A percentile compares a stretch with the other conserved stretches of the same genome.
Evolutionary conservation across 2,888 invertebrate genomes (phyloP).

Genomic region (Hecatera dysodea): DNA sequence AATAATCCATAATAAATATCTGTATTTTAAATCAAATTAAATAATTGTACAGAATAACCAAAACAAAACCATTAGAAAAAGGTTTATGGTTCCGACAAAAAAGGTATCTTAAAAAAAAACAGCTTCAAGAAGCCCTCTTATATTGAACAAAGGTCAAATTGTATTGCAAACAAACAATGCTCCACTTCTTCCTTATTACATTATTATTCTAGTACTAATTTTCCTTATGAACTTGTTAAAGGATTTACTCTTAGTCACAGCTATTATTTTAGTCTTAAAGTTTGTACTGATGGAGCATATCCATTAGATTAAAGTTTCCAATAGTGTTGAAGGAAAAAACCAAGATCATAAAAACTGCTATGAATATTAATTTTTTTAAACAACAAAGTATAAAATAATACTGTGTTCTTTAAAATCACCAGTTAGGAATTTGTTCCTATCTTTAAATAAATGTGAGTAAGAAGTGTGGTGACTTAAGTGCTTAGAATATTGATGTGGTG

Average conservation of each 20-base stretch:
- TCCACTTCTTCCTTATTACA: constrained; percentile 55
- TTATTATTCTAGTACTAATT: constrained; percentile 53
- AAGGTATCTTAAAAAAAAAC: background rate
- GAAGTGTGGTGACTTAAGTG: background rate
- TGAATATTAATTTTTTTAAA: background rate
- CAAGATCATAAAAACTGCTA: constrained; percentile 18
- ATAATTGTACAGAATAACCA: too few species aligned
- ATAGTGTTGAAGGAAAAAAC: constrained; percentile 2
- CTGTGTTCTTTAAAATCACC: constrained; percentile 18
- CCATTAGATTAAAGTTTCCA: constrained; percentile 1
- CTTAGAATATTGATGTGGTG: background rate
- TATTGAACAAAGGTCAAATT: constrained; percentile 46
- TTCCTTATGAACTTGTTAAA: constrained; percentile 55
- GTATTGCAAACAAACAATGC: constrained; percentile 35
- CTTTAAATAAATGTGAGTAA: constrained; percentile 8
- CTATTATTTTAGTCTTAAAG: constrained; percentile 40
- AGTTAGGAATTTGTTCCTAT: background rate
- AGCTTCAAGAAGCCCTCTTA: constrained; percentile 13
- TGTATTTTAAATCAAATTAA: too few species aligned
- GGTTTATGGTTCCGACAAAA: background rate
- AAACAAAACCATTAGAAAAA: background rate
- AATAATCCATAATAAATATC: too few species aligned
- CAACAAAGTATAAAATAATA: background rate
- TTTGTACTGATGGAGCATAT: background rate
- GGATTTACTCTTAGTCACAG: constrained; percentile 17